Evolutionary conservation across 2,888 invertebrate genomes (phyloP), one percentile per base, ranked within the genome.

Genomic region (Agrilus biguttatus): DNA sequence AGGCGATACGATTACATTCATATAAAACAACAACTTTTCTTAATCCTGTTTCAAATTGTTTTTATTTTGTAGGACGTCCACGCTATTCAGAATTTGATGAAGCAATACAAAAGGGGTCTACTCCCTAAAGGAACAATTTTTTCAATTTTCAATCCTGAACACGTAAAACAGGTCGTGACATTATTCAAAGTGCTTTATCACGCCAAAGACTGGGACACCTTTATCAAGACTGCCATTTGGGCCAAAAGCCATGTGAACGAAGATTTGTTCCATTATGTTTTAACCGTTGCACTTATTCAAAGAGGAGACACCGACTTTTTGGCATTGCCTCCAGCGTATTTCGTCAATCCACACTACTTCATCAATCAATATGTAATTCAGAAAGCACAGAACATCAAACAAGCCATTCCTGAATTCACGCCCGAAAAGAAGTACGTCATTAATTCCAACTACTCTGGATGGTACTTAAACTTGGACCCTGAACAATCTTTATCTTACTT

Each of bases 261-360:
- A 61, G 76, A 73, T 42, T 68, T 83, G 56, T 85, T 76, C 60
- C 69, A 78, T 36, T 79, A 82, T 53, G 74, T 79, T 5, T 61
- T 80, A 41, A 72, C 72, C 45, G 65, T 74, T 19, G 80, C 78
- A 12, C 68, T 81, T 12, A 61, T 78, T 33, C 78, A 78, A 51
- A 75, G 79, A 32, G 63, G 63, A 8, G 81, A 83, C 49, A 75
- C 75, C 44, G 71, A 75, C 53, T 78, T 76, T 19, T 63, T 84
- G 42, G 67, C 76, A 35, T 63, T 83, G 8, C 84, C 85, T n/a
- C 76, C 83, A 40, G 68, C 78, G 41, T 81, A 83, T 56, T 85
- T 86, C 63, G 69, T 83, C 47, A 73, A 77, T 60, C 86, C 86
- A 0, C 74, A 80, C 51, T 74, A 73, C 63, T 84, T 81, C 71